Evolutionary conservation across 2,113 vertebrate genomes (phyloP), one percentile per base, ranked within the genome.

Genomic region (Marcusenius ussheri): DNA sequence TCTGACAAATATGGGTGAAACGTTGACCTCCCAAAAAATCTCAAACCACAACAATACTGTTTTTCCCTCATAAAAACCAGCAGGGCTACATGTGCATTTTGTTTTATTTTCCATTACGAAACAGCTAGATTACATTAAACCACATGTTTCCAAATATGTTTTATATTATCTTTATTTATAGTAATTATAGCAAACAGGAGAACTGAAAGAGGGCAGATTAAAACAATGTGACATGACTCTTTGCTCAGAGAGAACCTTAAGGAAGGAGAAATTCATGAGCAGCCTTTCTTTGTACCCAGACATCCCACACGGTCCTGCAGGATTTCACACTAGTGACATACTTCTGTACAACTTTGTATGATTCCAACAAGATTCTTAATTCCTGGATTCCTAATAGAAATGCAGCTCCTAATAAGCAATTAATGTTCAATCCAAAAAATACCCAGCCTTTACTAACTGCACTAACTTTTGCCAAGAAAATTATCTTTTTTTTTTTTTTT

Each of bases 71-170:
- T 31, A 66, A 70, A 88, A 70, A 56, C 87, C 17, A 42, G 74
- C 74, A 56, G 70, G 74, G 27, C 74, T 53, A 83, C 88, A 89
- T 49, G 19, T 85, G 77, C 51, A 62, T 66, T 62, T 88, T 89
- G 47, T 84, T 89, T 84, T 85, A 89, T 89, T 89, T 89, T 89
- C 74, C 88, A 89, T 89, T 89, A 56, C 74, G 17, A 89, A 89
- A 83, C 5, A 83, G 74, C 70, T 39, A 89, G 80, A 89, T 89
- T 85, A 62, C 51, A 62, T 45, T 27, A 88, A 85, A 83, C 27
- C 77, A 56, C 74, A 89, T 27, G 77, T 89, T 89, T 62, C 77
- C 80, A 85, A 83, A 89, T 89, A 80, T 89, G 80, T 83, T 83
- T 89, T 85, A 19, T 31, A 46, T 89, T 42, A 89, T 62, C 39